Conservation (phyloP, 2,888 invertebrate species). For the Amphipoea oculea region DNA sequence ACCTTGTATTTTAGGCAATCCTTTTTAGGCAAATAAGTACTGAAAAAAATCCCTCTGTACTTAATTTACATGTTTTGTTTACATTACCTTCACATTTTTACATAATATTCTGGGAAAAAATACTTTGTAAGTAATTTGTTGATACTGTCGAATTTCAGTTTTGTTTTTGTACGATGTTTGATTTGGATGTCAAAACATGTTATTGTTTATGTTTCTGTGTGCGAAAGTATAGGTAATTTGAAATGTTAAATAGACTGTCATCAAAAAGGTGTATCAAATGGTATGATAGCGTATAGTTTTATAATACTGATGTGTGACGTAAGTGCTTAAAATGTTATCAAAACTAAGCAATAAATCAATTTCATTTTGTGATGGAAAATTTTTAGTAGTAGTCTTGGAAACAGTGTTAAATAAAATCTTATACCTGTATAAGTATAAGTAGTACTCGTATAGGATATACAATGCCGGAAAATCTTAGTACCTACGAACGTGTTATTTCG, state of each 20-base stretch:
- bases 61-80: not conserved
- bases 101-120: not conserved
- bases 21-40: too few species aligned
- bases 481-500: not conserved
- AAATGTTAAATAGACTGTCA: not conserved
- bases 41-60: too few species aligned
- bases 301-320: not conserved
- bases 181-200: conserved; percentile 17
- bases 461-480: not conserved
- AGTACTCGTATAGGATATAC: not conserved
- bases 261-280: conserved; percentile 3
- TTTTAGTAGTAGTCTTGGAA: not conserved
- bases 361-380: not conserved
- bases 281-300: not conserved
- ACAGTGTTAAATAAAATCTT: not conserved
- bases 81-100: not conserved
- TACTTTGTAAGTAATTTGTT: not conserved
- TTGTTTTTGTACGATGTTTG: conserved; percentile 3
- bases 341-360: conserved; percentile 12
- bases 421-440: not conserved
- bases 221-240: conserved; percentile 7
- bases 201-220: conserved; percentile 23
- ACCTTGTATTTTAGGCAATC: not conserved
- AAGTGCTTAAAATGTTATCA: not conserved
- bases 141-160: not conserved